Conservation (phyloP, 2,113 vertebrate species). For the Psephotus haematonotus region DNA sequence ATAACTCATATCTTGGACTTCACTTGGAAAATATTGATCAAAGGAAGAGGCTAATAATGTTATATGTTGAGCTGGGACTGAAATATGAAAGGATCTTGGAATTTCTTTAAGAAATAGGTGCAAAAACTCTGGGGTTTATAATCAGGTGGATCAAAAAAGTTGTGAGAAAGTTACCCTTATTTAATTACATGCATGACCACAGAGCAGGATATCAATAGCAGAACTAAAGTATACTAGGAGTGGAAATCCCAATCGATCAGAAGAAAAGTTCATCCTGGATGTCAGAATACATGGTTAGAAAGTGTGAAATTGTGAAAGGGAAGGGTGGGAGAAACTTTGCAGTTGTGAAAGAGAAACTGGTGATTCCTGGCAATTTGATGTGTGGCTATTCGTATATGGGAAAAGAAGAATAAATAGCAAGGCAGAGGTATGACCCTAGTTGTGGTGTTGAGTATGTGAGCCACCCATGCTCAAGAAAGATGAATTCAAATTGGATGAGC, state of each 20-base stretch:
- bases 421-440: background rate
- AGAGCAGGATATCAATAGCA: background rate
- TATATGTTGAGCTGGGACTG: background rate
- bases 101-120: background rate
- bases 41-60: background rate
- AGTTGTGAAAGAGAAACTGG: background rate
- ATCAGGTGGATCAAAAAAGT: background rate
- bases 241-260: background rate
- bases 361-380: background rate
- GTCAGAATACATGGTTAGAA: background rate
- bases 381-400: background rate
- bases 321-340: background rate
- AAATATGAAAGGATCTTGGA: background rate
- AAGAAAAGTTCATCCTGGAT: background rate
- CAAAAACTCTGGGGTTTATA: background rate
- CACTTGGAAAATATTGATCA: background rate
- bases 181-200: background rate
- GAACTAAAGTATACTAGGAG: background rate
- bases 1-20: background rate
- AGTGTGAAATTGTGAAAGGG: background rate
- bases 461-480: background rate
- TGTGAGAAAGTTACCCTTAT: background rate
- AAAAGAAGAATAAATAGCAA: background rate
- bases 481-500: background rate
- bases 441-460: background rate